phyloP scores from a whole-genome alignment of 2,113 vertebrate genomes.

The Rattus rattus region DNA sequence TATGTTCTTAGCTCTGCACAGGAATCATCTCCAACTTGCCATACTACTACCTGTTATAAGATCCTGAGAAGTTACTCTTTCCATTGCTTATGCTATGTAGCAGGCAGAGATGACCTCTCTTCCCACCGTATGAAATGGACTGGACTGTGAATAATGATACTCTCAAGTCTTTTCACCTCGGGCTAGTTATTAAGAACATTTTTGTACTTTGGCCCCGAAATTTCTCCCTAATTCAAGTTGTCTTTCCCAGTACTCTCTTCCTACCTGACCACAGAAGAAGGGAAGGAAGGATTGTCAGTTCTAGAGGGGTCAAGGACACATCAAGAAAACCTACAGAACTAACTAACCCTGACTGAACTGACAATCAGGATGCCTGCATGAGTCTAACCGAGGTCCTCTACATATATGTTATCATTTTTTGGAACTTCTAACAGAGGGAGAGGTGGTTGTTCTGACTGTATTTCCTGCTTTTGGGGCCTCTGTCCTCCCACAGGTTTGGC shows the following conservation, averaged over 20 bases:
- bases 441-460: neutral
- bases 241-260: neutral
- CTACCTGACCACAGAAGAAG: neutral
- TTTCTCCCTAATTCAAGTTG: neutral
- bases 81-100: neutral
- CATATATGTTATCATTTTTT: neutral
- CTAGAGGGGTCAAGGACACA: neutral
- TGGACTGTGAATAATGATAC: neutral
- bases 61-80: neutral
- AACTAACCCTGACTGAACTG: neutral
- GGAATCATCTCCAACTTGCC: neutral
- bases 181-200: neutral
- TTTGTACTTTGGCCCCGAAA: neutral
- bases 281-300: neutral
- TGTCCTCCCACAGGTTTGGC: neutral
- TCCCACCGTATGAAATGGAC: neutral
- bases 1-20: neutral
- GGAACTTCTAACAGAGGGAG: neutral
- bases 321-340: neutral
- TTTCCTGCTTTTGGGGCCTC: neutral
- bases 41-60: neutral
- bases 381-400: neutral
- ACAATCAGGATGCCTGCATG: neutral
- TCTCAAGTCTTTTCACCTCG: neutral
- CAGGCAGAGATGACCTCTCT: neutral